A percentile compares a stretch with the other conserved stretches of the same genome.
phyloP scores from a whole-genome alignment of 2,888 invertebrate species.

The Linnaemya vulpina region DNA sequence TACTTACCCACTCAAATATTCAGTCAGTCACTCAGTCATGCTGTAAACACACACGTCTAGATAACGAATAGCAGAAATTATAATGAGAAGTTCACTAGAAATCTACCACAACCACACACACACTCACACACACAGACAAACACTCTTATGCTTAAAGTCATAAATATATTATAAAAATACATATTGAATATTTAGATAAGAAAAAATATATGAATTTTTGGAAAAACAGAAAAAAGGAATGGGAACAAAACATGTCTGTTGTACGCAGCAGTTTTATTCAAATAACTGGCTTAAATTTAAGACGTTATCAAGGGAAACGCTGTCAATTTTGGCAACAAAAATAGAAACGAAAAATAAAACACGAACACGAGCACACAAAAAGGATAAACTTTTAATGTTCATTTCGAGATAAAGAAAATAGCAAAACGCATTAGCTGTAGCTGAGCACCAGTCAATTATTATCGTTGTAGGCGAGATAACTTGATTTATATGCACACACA shows the following conservation, averaged over 20 bases:
- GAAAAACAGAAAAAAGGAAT: too few species aligned
- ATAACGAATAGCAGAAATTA: conserved; percentile 71
- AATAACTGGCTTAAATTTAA: conserved; percentile 26
- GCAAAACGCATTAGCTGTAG: background rate
- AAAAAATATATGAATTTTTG: background rate
- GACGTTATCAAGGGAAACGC: background rate
- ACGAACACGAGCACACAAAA: background rate
- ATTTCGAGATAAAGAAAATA: background rate
- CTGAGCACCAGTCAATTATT: background rate
- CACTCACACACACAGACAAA: conserved; percentile 13
- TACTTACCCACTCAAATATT: background rate
- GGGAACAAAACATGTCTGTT: conserved; percentile 1
- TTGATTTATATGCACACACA: background rate
- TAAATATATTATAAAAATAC: conserved; percentile 29
- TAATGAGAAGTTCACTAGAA: conserved; percentile 64
- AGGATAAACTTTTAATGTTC: background rate
- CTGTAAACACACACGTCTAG: conserved; percentile 58
- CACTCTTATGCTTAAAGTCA: conserved; percentile 3
- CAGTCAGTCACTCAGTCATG: conserved; percentile 11
- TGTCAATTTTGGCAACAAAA: background rate
- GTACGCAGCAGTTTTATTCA: background rate
- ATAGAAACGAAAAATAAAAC: too few species aligned
- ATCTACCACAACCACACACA: conserved; percentile 1
- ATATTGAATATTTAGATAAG: conserved; percentile 62
- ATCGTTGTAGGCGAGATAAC: background rate